A percentile compares a stretch with the other conserved stretches of the same genome.
Evolutionary conservation across 1,140 invertebrate genomes (phyloP).

Genomic region (Cardiocondyla obscurior): DNA sequence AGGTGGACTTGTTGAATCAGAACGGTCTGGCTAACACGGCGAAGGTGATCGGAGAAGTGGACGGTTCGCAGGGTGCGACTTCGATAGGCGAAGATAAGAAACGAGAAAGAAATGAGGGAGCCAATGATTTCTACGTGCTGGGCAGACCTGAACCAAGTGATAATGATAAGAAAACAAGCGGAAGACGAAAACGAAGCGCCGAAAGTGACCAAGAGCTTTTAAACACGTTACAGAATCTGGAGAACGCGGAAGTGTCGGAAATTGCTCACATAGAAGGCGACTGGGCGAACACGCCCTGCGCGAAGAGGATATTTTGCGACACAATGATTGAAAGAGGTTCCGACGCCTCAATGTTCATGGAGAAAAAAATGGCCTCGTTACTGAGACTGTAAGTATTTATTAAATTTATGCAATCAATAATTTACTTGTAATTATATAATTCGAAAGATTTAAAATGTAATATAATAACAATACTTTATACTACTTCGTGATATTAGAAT

Average conservation of each 20-base stretch:
- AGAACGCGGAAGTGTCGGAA: conserved; percentile 79
- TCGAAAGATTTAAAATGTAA: too few relatives aligned
- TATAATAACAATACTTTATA: too few relatives aligned
- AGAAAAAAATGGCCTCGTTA: conserved; percentile 90
- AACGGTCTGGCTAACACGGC: too few relatives aligned
- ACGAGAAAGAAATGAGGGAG: neutral
- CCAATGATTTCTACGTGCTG: neutral
- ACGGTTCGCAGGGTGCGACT: neutral
- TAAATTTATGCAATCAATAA: too few relatives aligned
- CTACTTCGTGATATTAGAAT: too few relatives aligned
- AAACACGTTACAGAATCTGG: conserved; percentile 85
- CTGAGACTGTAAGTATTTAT: conserved; percentile 88
- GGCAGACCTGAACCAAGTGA: neutral
- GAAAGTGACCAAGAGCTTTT: conserved; percentile 77
- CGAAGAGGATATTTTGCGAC: conserved; percentile 90
- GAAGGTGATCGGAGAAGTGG: neutral
- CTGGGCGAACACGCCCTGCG: conserved; percentile 90
- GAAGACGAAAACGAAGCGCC: conserved; percentile 78
- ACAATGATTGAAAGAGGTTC: conserved; percentile 87
- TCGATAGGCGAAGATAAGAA: neutral
- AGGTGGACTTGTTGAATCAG: neutral
- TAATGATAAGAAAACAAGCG: neutral
- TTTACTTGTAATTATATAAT: too few relatives aligned
- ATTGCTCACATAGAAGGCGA: conserved; percentile 82
- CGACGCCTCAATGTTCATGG: conserved; percentile 88